Evolutionary conservation across 2,797 vertebrate species (phyloP).

Genomic region (Sternotherus odoratus): DNA sequence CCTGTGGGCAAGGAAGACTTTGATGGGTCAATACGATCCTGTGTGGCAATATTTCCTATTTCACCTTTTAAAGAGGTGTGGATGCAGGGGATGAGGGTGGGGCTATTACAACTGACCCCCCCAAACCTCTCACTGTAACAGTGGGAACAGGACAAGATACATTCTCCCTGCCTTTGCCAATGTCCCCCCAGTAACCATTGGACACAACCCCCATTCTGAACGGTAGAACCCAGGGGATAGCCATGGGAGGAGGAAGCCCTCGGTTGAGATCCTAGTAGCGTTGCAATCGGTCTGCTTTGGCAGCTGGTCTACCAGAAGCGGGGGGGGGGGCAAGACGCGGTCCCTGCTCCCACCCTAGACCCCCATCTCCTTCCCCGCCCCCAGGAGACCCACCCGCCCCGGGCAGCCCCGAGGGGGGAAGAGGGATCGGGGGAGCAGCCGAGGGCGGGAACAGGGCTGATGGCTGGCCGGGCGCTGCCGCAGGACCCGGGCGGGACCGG

Average conservation of each 20-base stretch:
- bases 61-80: not conserved
- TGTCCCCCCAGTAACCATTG: not conserved
- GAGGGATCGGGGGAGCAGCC: too few species aligned
- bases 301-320: not conserved
- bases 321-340: fast-evolving
- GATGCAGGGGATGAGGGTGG: not conserved
- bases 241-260: not conserved
- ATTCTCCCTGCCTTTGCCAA: not conserved
- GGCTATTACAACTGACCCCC: not conserved
- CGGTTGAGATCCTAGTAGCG: not conserved
- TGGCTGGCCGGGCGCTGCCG: too few species aligned
- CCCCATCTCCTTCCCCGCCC: too few species aligned
- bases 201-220: not conserved
- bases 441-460: too few species aligned
- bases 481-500: not conserved
- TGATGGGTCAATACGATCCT: not conserved
- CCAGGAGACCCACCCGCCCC: too few species aligned
- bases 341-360: not conserved
- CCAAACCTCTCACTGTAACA: not conserved
- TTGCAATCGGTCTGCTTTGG: not conserved
- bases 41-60: not conserved
- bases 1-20: not conserved
- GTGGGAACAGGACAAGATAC: not conserved
- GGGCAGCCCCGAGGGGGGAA: too few species aligned
- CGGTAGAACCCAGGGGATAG: not conserved